Evolutionary conservation across 2,797 vertebrate species (phyloP).

Genomic region (Glossophaga mutica): DNA sequence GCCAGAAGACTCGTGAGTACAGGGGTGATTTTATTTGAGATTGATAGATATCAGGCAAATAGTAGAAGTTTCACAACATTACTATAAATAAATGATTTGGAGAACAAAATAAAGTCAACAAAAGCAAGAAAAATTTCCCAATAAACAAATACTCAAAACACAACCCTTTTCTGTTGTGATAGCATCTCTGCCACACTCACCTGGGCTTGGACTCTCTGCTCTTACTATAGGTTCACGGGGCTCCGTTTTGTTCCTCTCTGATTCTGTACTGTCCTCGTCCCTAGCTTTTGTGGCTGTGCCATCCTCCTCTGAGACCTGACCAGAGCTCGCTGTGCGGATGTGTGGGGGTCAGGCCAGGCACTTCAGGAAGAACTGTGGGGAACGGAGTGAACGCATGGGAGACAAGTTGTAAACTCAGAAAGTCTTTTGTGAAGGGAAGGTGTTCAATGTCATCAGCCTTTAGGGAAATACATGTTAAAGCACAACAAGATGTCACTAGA

Average conservation of each 20-base stretch:
- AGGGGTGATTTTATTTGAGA: neutral
- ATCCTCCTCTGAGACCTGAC: neutral
- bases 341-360: neutral
- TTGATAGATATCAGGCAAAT: neutral
- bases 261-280: neutral
- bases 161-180: neutral
- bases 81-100: neutral
- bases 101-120: neutral
- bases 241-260: neutral
- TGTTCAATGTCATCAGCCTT: neutral
- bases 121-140: neutral
- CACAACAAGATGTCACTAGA: no score
- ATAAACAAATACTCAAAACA: neutral
- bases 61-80: neutral
- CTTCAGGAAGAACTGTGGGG: neutral
- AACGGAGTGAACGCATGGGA: neutral
- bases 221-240: neutral
- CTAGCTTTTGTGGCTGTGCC: neutral
- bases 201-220: neutral
- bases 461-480: neutral
- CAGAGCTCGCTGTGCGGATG: neutral
- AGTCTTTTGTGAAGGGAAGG: neutral
- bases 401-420: neutral
- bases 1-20: neutral
- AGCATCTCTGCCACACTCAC: neutral